Conservation (phyloP, 1,140 invertebrate genomes). For the Lepidurus apus region DNA sequence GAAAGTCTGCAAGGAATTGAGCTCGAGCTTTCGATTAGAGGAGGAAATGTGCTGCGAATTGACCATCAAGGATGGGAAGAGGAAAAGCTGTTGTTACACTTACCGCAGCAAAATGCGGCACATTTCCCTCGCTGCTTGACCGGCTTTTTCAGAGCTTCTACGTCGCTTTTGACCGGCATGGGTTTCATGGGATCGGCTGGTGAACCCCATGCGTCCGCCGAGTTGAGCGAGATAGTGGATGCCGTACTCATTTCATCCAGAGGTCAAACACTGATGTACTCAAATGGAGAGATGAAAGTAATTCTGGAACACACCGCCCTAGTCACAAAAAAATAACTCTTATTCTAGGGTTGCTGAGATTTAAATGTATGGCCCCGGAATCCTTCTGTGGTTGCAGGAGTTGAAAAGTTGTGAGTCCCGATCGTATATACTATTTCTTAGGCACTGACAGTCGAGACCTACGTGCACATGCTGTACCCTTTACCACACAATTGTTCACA, state of each 20-base stretch:
- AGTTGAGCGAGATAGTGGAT: background rate
- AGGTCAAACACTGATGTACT: background rate
- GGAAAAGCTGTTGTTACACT: background rate
- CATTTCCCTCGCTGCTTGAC: background rate
- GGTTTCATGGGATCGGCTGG: background rate
- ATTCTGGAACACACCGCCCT: background rate
- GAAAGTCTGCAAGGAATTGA: background rate
- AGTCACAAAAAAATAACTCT: background rate
- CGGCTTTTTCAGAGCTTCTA: background rate
- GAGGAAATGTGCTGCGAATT: background rate
- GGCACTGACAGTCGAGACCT: background rate
- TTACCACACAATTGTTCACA: background rate
- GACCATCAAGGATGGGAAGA: background rate
- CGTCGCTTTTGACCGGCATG: background rate
- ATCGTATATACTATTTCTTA: background rate
- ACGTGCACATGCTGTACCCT: slow-evolving; percentile 13
- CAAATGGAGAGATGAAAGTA: background rate
- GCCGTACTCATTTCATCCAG: background rate
- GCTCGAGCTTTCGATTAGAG: background rate
- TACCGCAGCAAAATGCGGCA: slow-evolving; percentile 13
- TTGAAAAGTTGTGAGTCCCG: background rate
- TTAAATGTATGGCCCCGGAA: background rate
- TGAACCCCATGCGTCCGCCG: slow-evolving; percentile 7
- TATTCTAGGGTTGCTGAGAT: background rate
- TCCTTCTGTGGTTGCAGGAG: background rate